phyloP scores from a whole-genome alignment of 2,888 invertebrate genomes.

The Eupithecia inturbata region DNA sequence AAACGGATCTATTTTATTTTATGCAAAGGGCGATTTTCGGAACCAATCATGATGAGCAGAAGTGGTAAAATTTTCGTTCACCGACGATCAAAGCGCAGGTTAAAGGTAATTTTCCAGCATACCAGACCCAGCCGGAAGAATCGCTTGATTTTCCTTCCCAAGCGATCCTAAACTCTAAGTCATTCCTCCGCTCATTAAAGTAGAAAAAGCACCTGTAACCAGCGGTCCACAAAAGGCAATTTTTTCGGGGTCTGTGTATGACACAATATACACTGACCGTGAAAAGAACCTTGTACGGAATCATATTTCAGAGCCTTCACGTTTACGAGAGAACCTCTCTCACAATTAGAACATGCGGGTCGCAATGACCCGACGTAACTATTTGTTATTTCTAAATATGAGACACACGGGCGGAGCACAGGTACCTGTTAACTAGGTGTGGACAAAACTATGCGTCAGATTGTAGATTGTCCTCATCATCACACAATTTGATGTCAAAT shows the following conservation, averaged over 20 bases:
- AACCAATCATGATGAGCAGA: background rate
- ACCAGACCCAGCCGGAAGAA: background rate
- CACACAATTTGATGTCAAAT: slow-evolving; percentile 5
- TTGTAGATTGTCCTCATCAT: background rate
- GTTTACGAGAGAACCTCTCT: background rate
- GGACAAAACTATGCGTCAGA: background rate
- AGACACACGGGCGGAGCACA: background rate
- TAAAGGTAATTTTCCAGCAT: background rate
- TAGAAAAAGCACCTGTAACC: background rate
- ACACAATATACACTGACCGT: background rate
- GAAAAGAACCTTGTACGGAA: background rate
- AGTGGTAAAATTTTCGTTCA: background rate
- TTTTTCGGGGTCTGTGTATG: background rate
- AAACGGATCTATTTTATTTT: background rate
- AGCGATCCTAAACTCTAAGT: background rate
- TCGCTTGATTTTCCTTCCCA: background rate
- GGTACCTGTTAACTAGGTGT: background rate
- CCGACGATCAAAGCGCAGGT: background rate
- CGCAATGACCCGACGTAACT: background rate
- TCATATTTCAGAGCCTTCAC: slow-evolving; percentile 6
- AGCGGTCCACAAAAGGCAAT: background rate
- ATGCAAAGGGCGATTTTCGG: no score
- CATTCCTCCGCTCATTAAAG: background rate
- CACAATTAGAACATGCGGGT: slow-evolving; percentile 3
- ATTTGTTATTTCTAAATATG: slow-evolving; percentile 7